These are phyloP conservation scores for Dreissena polymorpha DNA, from an alignment of 1,140 invertebrate genomes.

Conservation along the genomic window DNA sequence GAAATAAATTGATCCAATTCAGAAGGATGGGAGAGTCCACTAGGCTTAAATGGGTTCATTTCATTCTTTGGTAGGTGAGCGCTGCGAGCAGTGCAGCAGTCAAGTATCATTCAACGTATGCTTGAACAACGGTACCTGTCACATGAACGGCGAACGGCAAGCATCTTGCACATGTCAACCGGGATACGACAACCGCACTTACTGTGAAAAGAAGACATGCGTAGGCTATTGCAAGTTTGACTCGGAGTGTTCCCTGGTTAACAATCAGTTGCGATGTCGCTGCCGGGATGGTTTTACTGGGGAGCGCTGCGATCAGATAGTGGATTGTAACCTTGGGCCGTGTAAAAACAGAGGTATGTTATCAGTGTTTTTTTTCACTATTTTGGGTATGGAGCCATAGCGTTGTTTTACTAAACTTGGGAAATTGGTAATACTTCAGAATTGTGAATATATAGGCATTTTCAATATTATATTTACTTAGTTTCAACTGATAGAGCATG, in stretches of 20 bases:
- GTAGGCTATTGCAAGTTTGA: constrained; percentile 33
- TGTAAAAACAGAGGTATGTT: constrained; percentile 51
- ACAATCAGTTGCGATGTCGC: not conserved
- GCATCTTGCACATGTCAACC: constrained; percentile 25
- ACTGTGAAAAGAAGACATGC: constrained; percentile 34
- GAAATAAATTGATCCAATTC: too few species aligned
- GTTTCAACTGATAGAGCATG: too few species aligned
- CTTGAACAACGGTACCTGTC: constrained; percentile 35
- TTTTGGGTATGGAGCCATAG: too few species aligned
- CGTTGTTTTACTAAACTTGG: too few species aligned
- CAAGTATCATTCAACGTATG: constrained; percentile 15
- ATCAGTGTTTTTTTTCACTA: too few species aligned
- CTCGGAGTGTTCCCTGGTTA: not conserved
- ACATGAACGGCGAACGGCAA: not conserved
- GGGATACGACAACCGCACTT: constrained; percentile 14
- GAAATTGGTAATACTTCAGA: too few species aligned
- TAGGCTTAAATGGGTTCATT: too few species aligned
- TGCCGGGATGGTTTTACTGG: constrained; percentile 20
- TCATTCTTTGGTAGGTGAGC: constrained; percentile 4
- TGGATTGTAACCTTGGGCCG: not conserved
- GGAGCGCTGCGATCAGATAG: constrained; percentile 30
- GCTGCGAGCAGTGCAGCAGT: constrained; percentile 33
- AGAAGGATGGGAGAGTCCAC: too few species aligned
- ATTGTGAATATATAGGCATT: too few species aligned
- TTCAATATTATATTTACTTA: too few species aligned